Evolutionary conservation across 2,888 invertebrate species (phyloP).

Genomic region (Phengaris alcon): DNA sequence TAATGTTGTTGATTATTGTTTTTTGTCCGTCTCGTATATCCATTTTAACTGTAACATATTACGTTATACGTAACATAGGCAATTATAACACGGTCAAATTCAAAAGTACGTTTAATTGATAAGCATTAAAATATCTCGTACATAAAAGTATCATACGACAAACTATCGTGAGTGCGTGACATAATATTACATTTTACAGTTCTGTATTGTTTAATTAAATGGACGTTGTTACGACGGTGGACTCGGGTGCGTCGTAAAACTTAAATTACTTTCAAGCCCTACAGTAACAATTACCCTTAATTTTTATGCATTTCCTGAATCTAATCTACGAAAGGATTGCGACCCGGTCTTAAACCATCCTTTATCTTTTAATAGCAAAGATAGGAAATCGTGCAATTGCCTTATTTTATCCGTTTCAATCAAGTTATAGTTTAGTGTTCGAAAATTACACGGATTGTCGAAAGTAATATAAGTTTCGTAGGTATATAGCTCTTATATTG

Average conservation of each 20-base stretch:
- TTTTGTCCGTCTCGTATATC: too few relatives aligned
- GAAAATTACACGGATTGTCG: not conserved
- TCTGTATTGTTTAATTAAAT: constrained; percentile 21
- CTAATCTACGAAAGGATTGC: constrained; percentile 10
- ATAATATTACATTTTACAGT: not conserved
- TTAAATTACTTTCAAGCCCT: constrained; percentile 15
- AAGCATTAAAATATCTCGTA: not conserved
- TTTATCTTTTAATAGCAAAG: constrained; percentile 29
- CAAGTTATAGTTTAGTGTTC: constrained; percentile 12
- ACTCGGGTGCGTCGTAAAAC: constrained; percentile 17
- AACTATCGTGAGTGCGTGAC: not conserved
- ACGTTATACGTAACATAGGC: too few relatives aligned
- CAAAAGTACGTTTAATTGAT: too few relatives aligned
- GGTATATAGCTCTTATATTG: not conserved
- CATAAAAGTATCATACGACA: not conserved
- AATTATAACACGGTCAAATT: too few relatives aligned
- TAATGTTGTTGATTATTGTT: too few relatives aligned
- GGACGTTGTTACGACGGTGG: constrained; percentile 16
- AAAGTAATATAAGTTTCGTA: not conserved
- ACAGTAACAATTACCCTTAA: constrained; percentile 16
- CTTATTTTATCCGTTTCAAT: constrained; percentile 2
- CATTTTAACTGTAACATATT: too few relatives aligned
- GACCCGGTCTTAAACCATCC: constrained; percentile 11
- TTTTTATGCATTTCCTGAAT: constrained; percentile 19
- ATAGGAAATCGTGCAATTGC: constrained; percentile 19